Base-by-base conservation (phyloP, 2,888 invertebrate genomes). In the Eugnorisma glareosa region DNA sequence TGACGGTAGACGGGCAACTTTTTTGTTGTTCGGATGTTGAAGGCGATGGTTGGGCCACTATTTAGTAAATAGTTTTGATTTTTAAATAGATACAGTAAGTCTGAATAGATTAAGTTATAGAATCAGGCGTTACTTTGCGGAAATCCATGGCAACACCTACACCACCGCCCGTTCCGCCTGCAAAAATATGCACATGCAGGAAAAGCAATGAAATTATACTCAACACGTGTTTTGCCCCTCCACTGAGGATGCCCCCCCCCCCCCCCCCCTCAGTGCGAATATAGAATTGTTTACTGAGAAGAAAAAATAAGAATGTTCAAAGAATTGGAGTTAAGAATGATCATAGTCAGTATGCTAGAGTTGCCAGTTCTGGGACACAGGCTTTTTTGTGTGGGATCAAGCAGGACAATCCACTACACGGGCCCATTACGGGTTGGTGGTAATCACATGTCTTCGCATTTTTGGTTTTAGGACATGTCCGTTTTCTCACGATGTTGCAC, bases 1-100 rank as follows among this genome's bases (percentile, higher is more conserved):
- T 67, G 70, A 54, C 61, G 71, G 69, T 68, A 81, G 78, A 76
- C 70, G 24, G 51, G 67, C 68, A 35, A 78, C 73, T 88, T 75
- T 81, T 59, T 76, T 75, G 67, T 84, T 2, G 57, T n/a, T 45
- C 61, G 21, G 3, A 0, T 54, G 43, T 73, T 80, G 68, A 67
- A 18, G 0, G 37, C 40, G 35, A 82, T 13, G 0, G 35, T 43
- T 15, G 0, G 18, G 13, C 43, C 28, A 43, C 54, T 66, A 28
- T n/a, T 18, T n/a, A 11, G 31, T 21, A 61, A 61, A 4, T 61
- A 0, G 10, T 31, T 59, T 31, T 31, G 8, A 21, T 59, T 3
- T 59, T 24, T 51, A 24, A 48, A 7, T 8, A 15, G 2, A 18
- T 31, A 31, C 18, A 31, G 8, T 18, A 31, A 59, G 28, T 28